phyloP scores from a whole-genome alignment of 2,113 vertebrate genomes.

The Meriones unguiculatus region DNA sequence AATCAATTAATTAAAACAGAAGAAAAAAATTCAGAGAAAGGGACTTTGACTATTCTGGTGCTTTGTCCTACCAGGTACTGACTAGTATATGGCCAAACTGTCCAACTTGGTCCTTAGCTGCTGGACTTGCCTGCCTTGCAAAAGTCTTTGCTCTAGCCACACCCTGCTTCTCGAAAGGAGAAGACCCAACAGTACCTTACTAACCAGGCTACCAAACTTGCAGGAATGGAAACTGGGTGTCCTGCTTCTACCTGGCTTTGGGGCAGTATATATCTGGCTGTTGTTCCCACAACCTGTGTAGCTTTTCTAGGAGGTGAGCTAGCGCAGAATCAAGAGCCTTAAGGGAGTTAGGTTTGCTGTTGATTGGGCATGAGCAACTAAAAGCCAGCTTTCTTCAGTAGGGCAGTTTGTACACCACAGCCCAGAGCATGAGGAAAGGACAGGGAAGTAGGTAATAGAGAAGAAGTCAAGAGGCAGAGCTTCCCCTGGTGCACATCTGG shows the following conservation, averaged over 20 bases:
- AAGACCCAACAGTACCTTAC: not conserved
- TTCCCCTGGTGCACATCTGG: not conserved
- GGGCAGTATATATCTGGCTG: slow-evolving; percentile 31
- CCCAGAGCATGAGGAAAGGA: not conserved
- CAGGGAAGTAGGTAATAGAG: not conserved
- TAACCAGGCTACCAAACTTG: not conserved
- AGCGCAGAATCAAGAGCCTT: not conserved
- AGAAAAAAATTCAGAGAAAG: not conserved
- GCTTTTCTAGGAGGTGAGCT: slow-evolving; percentile 28
- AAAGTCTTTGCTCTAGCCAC: not conserved
- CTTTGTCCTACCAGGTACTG: not conserved
- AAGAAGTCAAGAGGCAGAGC: not conserved
- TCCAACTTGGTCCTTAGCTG: not conserved
- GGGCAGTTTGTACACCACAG: not conserved
- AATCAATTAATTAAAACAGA: not conserved
- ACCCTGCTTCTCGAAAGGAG: not conserved
- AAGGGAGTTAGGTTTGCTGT: slow-evolving; percentile 27
- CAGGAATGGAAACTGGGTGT: not conserved
- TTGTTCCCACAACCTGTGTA: not conserved
- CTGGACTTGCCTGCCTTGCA: not conserved
- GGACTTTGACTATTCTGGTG: not conserved
- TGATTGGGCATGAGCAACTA: not conserved
- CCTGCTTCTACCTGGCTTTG: not conserved
- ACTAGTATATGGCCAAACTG: slow-evolving; percentile 1
- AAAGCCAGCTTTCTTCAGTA: slow-evolving; percentile 6